Evolutionary conservation across 2,797 vertebrate genomes (phyloP).

Genomic region (Tragelaphus eurycerus): DNA sequence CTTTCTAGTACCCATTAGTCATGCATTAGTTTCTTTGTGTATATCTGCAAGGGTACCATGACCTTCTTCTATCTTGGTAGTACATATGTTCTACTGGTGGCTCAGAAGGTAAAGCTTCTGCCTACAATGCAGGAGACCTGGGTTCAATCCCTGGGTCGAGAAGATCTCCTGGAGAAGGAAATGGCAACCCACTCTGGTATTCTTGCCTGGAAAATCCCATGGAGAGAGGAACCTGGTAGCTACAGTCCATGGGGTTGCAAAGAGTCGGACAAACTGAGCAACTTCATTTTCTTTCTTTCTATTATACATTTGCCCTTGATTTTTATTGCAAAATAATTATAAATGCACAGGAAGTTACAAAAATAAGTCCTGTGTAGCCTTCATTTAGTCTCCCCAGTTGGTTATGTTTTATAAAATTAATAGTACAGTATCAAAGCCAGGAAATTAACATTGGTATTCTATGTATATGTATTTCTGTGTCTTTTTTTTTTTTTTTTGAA

Average conservation of each 20-base stretch:
- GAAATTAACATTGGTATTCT: background rate
- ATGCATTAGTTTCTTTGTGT: background rate
- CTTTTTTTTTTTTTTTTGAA: background rate
- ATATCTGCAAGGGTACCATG: background rate
- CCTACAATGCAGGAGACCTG: background rate
- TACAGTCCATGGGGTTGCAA: background rate
- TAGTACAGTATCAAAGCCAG: background rate
- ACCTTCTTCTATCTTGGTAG: background rate
- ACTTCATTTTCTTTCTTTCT: background rate
- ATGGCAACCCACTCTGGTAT: background rate
- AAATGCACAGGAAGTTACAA: background rate
- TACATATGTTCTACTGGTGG: background rate
- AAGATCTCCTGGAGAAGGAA: background rate
- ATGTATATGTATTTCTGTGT: background rate
- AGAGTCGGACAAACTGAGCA: accelerated
- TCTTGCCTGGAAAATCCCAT: background rate
- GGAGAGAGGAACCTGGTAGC: background rate
- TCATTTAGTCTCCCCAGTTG: background rate
- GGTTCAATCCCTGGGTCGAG: background rate
- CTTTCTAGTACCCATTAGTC: background rate
- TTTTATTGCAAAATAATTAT: conserved; percentile 1
- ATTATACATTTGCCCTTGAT: background rate
- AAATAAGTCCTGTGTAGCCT: background rate
- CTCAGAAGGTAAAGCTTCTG: background rate
- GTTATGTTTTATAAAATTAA: background rate